Evolutionary conservation across 1,140 invertebrate species (phyloP).

Genomic region (Dufourea novaeangliae): DNA sequence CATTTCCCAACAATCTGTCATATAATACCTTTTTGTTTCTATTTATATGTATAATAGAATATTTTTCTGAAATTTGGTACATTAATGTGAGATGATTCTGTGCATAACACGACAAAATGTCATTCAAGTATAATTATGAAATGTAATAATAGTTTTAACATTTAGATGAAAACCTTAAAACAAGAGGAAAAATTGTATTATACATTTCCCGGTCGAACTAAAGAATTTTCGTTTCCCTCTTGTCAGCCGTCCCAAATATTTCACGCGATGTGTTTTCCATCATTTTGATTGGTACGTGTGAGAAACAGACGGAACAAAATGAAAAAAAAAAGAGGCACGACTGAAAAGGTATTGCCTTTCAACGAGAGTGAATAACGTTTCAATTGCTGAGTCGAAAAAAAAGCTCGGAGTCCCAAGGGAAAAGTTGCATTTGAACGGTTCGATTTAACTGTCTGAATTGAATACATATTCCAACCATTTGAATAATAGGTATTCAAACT

Average conservation of each 20-base stretch:
- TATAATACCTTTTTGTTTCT: too few relatives aligned
- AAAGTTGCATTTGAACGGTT: constrained; percentile 9
- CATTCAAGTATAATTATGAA: too few relatives aligned
- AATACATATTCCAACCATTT: too few relatives aligned
- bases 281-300: constrained; percentile 1
- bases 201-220: background rate
- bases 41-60: too few relatives aligned
- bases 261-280: background rate
- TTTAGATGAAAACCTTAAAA: too few relatives aligned
- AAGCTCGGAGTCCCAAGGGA: background rate
- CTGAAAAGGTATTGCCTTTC: constrained; percentile 29
- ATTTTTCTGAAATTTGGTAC: too few relatives aligned
- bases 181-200: background rate
- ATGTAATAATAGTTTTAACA: background rate
- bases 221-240: background rate
- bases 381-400: constrained; percentile 7
- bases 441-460: background rate
- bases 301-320: background rate
- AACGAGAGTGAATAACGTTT: constrained; percentile 28
- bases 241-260: background rate
- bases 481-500: too few relatives aligned
- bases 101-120: too few relatives aligned
- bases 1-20: too few relatives aligned
- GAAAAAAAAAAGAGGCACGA: background rate
- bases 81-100: too few relatives aligned